phyloP scores from a whole-genome alignment of 2,113 vertebrate species.

The Hipposideros armiger region DNA sequence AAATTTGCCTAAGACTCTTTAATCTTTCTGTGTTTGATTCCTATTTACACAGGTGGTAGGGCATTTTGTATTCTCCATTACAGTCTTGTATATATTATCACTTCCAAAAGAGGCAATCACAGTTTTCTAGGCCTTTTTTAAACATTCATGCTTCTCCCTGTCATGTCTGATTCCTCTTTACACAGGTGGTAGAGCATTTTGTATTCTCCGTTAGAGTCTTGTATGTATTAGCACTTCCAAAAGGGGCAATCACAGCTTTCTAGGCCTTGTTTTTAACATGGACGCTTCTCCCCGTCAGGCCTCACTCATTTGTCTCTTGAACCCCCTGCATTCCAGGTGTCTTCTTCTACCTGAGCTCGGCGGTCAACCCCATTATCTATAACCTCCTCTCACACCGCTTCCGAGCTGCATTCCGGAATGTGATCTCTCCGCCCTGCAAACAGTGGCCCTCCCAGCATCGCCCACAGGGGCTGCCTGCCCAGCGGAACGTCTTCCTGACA shows the following conservation, averaged over 20 bases:
- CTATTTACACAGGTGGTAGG: conserved; percentile 14
- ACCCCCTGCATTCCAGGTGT: conserved; percentile 82
- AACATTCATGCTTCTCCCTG: background rate
- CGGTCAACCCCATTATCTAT: conserved; percentile 90
- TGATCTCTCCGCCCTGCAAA: conserved; percentile 84
- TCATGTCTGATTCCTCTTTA: background rate
- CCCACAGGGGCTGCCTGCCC: conserved; percentile 50
- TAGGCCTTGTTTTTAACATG: background rate
- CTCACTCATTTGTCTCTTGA: background rate
- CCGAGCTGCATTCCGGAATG: conserved; percentile 85
- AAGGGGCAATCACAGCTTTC: background rate
- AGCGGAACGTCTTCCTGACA: conserved; percentile 78
- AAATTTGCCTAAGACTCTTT: conserved; percentile 52
- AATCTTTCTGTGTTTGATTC: conserved; percentile 42
- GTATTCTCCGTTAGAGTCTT: conserved; percentile 22
- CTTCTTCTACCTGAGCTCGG: conserved; percentile 91
- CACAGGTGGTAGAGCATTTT: conserved; percentile 34
- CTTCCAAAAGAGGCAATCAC: background rate
- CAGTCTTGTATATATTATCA: background rate
- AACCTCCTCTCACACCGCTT: conserved; percentile 89
- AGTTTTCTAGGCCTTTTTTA: background rate
- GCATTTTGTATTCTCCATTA: conserved; percentile 36
- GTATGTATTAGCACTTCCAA: background rate
- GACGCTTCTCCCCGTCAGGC: background rate
- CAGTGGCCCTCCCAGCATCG: conserved; percentile 61